These are phyloP conservation scores for Manis crassicaudata DNA, from an alignment of 2,797 vertebrate species.

Conservation along the genomic window DNA sequence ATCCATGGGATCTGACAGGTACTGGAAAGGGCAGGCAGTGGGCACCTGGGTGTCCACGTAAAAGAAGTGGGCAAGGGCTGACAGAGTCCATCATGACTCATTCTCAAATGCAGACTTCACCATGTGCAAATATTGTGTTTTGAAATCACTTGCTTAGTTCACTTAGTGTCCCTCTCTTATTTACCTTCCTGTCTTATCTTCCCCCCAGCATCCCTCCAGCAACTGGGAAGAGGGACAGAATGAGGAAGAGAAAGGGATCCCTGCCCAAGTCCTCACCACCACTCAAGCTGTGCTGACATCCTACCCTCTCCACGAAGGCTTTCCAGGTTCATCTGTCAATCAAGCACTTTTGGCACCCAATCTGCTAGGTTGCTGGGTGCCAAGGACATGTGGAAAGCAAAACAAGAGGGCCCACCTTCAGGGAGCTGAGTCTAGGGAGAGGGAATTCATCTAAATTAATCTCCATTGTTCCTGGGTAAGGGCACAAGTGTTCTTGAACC, in stretches of 20 bases:
- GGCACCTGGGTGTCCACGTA: background rate
- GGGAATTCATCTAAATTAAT: background rate
- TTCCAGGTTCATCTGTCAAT: background rate
- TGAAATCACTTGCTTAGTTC: background rate
- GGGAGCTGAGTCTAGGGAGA: background rate
- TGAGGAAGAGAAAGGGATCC: background rate
- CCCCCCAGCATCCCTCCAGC: background rate
- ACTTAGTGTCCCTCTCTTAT: background rate
- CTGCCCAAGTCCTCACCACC: background rate
- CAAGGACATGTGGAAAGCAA: background rate
- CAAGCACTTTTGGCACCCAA: background rate
- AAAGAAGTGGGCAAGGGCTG: background rate
- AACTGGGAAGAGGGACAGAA: background rate
- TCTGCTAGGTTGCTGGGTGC: background rate
- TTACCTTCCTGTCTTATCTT: background rate
- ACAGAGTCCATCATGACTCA: background rate
- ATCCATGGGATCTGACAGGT: background rate
- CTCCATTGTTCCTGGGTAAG: background rate
- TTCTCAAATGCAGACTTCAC: background rate
- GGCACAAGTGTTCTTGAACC: background rate
- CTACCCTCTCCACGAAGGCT: background rate
- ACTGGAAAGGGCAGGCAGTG: background rate
- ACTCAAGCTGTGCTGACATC: background rate
- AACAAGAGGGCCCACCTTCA: background rate
- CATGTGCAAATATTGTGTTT: background rate